Evolutionary conservation across 2,888 invertebrate genomes (phyloP), one percentile per base, ranked within the genome.

Genomic region (Pachydiplax longipennis): DNA sequence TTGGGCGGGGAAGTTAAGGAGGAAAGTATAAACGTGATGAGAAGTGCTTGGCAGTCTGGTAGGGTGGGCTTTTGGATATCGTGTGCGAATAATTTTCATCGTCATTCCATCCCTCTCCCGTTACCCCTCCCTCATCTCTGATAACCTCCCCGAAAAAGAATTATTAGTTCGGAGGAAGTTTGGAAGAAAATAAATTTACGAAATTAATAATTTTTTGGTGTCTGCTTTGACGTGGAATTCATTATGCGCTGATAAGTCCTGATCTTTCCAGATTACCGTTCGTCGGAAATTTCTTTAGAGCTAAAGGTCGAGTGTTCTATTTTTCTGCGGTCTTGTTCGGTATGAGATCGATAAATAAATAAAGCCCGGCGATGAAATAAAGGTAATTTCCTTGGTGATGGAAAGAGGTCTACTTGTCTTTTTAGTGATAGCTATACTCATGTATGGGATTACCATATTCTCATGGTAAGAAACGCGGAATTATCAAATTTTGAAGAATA

Each of bases 141-240:
- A 35, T 37, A 37, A 37, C 37, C 81, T 40, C 44, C n/a, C 81
- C 37, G 13, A 73, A 73, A 73, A 73, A 31, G 31, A 73, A 31
- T 73, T 31, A 31, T 73, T 31, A 31, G 25, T 73, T 73, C 3
- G 31, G 25, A 31, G 73, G 31, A 73, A 31, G 25, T 73, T 73
- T 12, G 73, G 31, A 73, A 31, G 31, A 73, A 73, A 73, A 31
- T 31, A 73, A 73, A 73, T 73, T 73, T 73, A 3, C 25, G 25
- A 31, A 73, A 73, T 31, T 73, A 31, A 73, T 25, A 22, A 18
- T 61, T 73, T 73, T 73, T 73, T 73, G 73, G 73, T 73, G 73
- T 73, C 73, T 73, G 73, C 73, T 73, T 73, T 73, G 73, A 73
- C 73, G 73, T 73, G 73, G 73, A 73, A 73, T 73, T 73, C 73